Conservation (phyloP, 2,888 invertebrate genomes). For the Mimumesa dahlbomi region DNA sequence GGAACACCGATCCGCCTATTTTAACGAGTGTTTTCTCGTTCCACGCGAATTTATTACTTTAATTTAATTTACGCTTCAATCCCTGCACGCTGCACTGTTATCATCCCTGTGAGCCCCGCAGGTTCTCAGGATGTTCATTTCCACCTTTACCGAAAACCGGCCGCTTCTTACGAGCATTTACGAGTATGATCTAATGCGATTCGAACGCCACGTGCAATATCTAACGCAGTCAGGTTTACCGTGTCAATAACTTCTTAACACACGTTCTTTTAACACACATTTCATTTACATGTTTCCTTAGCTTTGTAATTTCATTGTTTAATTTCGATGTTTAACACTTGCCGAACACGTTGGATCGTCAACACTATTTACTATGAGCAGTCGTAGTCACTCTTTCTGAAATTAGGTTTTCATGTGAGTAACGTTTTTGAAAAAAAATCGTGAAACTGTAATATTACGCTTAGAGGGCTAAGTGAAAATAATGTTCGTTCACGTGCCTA, state of each 20-base stretch:
- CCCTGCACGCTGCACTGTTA: constrained; percentile 19
- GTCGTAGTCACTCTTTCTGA: neutral
- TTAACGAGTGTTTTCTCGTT: constrained; percentile 18
- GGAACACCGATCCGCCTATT: constrained; percentile 61
- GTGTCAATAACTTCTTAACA: too few relatives aligned
- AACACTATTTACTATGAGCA: neutral
- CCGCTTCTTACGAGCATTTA: neutral
- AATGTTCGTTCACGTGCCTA: too few relatives aligned
- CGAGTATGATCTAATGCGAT: too few relatives aligned
- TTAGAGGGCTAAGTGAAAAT: too few relatives aligned
- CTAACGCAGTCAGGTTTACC: too few relatives aligned
- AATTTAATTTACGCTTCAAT: constrained; percentile 12
- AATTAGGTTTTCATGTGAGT: neutral
- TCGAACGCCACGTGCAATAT: too few relatives aligned
- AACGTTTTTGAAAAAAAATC: neutral
- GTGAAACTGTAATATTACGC: too few relatives aligned
- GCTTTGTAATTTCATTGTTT: neutral
- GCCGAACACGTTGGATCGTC: neutral
- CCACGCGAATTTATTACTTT: constrained; percentile 2
- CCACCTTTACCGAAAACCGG: constrained; percentile 13
- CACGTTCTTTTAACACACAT: too few relatives aligned
- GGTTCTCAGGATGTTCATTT: constrained; percentile 41
- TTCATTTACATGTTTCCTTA: neutral
- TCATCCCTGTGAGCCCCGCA: neutral
- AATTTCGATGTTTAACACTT: neutral